phyloP scores from a whole-genome alignment of 2,113 vertebrate species.

The Brevimyrus niger region DNA sequence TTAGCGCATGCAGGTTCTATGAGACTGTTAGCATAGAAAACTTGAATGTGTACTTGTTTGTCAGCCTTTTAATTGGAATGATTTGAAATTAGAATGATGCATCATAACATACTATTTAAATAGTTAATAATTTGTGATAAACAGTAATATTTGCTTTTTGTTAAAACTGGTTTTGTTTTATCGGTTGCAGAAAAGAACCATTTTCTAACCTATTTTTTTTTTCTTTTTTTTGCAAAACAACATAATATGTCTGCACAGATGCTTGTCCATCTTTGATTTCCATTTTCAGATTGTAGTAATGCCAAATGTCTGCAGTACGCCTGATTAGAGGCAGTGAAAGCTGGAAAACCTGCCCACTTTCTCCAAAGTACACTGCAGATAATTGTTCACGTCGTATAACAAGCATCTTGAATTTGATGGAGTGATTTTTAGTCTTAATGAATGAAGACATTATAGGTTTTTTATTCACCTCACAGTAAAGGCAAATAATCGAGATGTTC shows the following conservation, averaged over 20 bases:
- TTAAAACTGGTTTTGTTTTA: neutral
- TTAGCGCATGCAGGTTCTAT: neutral
- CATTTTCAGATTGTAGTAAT: neutral
- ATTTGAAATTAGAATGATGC: neutral
- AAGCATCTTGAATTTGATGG: neutral
- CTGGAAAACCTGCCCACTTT: neutral
- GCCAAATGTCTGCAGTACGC: neutral
- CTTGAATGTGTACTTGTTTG: neutral
- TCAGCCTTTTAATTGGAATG: constrained; percentile 2
- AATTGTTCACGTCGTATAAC: neutral
- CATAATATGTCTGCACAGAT: neutral
- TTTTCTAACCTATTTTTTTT: neutral
- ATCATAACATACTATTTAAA: neutral
- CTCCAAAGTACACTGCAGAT: neutral
- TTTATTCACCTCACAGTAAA: neutral
- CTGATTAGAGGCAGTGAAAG: neutral
- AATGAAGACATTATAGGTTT: neutral
- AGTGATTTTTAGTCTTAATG: neutral
- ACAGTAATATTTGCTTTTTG: neutral
- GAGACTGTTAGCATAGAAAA: neutral
- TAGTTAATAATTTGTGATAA: neutral
- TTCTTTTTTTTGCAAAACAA: neutral
- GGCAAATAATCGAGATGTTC: neutral
- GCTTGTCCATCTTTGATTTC: neutral
- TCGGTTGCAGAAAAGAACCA: neutral